These are phyloP conservation scores for Pyrocephalus nanus DNA, from an alignment of 2,797 vertebrate species.

Conservation along the genomic window DNA sequence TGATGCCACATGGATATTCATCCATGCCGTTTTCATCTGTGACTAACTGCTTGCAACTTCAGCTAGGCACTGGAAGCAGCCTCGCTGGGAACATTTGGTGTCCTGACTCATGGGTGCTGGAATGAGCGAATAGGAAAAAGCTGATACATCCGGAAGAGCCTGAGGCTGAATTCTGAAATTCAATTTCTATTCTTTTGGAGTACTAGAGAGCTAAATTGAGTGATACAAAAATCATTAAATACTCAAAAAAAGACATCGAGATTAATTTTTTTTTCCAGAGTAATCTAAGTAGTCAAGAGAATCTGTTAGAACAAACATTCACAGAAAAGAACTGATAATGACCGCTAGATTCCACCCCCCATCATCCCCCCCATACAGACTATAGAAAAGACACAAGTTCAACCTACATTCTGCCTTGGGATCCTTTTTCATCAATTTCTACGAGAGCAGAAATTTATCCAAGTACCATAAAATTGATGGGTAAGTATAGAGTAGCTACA, in stretches of 20 bases:
- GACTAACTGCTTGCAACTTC: slow-evolving; percentile 66
- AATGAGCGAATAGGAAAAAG: slow-evolving; percentile 57
- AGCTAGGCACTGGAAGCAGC: slow-evolving; percentile 58
- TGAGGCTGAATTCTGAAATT: slow-evolving; percentile 62
- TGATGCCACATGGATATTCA: slow-evolving; percentile 49
- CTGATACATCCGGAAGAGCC: slow-evolving; percentile 67
- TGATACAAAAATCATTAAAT: not conserved
- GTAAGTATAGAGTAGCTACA: not conserved
- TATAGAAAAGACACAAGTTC: not conserved
- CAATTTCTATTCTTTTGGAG: slow-evolving; percentile 60
- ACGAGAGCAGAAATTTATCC: not conserved
- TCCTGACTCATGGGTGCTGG: slow-evolving; percentile 71
- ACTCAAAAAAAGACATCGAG: slow-evolving; percentile 28
- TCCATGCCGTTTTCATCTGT: slow-evolving; percentile 57
- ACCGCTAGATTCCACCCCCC: not conserved
- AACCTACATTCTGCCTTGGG: not conserved
- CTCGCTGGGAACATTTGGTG: slow-evolving; percentile 67
- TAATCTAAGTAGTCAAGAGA: not conserved
- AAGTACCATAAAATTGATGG: not conserved
- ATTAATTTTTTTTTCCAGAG: not conserved
- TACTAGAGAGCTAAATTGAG: slow-evolving; percentile 52
- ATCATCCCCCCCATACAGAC: too few species aligned
- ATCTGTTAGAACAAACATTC: not conserved
- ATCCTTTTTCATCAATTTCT: not conserved
- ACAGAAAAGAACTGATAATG: not conserved